phyloP scores from a whole-genome alignment of 2,888 invertebrate genomes.

The Ornithoptera priamus region DNA sequence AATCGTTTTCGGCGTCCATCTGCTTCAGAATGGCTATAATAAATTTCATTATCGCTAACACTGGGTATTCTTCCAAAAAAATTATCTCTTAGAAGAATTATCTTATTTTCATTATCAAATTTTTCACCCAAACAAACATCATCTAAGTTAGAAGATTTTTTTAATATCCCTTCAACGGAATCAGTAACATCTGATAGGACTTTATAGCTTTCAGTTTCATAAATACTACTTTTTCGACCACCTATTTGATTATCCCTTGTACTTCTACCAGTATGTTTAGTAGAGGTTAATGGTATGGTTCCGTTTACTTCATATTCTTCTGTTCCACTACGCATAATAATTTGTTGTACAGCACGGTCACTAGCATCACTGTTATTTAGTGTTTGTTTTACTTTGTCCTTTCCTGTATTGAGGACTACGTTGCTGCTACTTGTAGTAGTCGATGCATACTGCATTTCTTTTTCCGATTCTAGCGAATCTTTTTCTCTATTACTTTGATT shows the following conservation, averaged over 20 bases:
- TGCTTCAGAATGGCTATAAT: constrained; percentile 68
- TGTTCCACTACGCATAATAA: constrained; percentile 54
- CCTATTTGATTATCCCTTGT: constrained; percentile 63
- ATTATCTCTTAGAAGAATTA: constrained; percentile 56
- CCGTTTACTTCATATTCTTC: constrained; percentile 57
- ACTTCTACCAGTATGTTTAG: constrained; percentile 52
- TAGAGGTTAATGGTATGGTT: constrained; percentile 51
- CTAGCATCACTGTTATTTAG: constrained; percentile 46
- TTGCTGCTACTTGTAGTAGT: constrained; percentile 58
- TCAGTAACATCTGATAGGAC: constrained; percentile 69
- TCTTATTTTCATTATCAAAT: constrained; percentile 46
- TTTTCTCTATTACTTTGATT: background rate
- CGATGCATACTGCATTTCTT: constrained; percentile 55
- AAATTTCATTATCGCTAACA: constrained; percentile 75
- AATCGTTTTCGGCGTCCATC: constrained; percentile 71
- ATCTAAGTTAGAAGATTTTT: constrained; percentile 55
- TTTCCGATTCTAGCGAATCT: constrained; percentile 50
- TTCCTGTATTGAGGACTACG: constrained; percentile 49
- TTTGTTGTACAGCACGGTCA: constrained; percentile 62
- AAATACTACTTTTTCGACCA: constrained; percentile 71
- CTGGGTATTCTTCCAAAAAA: constrained; percentile 68
- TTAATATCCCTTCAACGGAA: constrained; percentile 60
- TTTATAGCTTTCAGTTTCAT: constrained; percentile 78
- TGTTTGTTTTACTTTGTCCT: constrained; percentile 55
- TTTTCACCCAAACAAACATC: constrained; percentile 56